A percentile compares a stretch with the other conserved stretches of the same genome.
Evolutionary conservation across 2,888 invertebrate genomes (phyloP).

Genomic region (Norana najaformis): DNA sequence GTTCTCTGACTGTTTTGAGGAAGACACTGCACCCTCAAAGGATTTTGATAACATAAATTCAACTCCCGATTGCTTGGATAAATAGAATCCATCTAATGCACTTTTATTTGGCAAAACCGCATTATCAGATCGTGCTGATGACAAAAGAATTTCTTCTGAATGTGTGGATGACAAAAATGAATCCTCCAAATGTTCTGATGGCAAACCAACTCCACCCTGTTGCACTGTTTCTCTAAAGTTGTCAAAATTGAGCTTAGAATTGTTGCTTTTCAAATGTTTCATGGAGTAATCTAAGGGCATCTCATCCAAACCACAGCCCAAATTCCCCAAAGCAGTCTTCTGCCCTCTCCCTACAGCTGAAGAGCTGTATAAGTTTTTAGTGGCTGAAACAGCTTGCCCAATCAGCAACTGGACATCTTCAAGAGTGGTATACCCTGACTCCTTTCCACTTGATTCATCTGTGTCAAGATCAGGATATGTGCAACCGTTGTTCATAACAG

Average conservation of each 20-base stretch:
- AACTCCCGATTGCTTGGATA: neutral
- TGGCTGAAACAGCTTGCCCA: neutral
- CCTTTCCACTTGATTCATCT: constrained; percentile 9
- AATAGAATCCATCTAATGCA: neutral
- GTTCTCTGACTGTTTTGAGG: neutral
- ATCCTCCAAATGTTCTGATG: neutral
- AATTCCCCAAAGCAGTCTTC: neutral
- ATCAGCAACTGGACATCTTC: constrained; percentile 29
- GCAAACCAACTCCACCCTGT: neutral
- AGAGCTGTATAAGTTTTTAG: neutral
- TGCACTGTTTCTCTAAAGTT: neutral
- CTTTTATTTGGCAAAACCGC: neutral
- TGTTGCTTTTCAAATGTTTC: neutral
- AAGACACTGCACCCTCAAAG: neutral
- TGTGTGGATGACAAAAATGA: neutral
- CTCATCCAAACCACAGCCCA: neutral
- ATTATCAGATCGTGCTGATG: neutral
- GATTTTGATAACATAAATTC: neutral
- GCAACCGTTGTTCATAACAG: neutral
- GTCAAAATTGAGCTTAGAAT: neutral
- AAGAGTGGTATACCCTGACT: constrained; percentile 32
- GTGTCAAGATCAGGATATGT: neutral
- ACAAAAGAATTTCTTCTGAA: neutral
- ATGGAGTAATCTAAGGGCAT: neutral
- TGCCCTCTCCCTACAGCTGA: neutral